Evolutionary conservation across 2,797 vertebrate genomes (phyloP).

Genomic region (Telmatherina bonti): DNA sequence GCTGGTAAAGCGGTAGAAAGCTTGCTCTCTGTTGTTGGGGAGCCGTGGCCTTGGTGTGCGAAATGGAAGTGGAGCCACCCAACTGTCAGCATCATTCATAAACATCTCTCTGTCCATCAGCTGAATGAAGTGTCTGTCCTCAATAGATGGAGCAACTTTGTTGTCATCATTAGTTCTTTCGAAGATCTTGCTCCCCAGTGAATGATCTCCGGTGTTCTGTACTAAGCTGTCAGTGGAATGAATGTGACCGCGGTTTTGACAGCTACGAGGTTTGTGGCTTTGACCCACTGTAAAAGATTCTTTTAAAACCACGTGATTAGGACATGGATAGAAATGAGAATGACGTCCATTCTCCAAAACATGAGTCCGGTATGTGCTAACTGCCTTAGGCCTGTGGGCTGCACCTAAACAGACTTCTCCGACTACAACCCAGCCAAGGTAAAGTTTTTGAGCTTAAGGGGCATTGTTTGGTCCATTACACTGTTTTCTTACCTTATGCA

Average conservation of each 20-base stretch:
- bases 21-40: constrained; percentile 3
- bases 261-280: too few relatives aligned
- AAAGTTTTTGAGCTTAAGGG: background rate
- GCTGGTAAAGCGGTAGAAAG: background rate
- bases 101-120: background rate
- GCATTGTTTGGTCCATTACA: background rate
- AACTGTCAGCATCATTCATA: background rate
- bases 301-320: background rate
- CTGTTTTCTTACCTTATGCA: background rate
- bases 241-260: background rate
- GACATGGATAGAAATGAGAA: background rate
- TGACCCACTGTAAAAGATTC: too few relatives aligned
- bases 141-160: background rate
- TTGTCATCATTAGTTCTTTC: background rate
- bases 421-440: too few relatives aligned
- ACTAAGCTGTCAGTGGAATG: background rate
- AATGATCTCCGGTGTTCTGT: too few relatives aligned
- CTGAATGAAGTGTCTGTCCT: background rate
- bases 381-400: background rate
- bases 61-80: constrained; percentile 1
- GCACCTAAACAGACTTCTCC: background rate
- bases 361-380: background rate
- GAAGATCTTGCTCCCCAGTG: too few relatives aligned
- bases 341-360: background rate
- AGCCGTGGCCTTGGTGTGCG: background rate